Percentiles rank a stretch among this genome's conserved stretches.
Conservation (phyloP, 1,140 invertebrate genomes). For the Stenopsyche tienmushanensis region DNA sequence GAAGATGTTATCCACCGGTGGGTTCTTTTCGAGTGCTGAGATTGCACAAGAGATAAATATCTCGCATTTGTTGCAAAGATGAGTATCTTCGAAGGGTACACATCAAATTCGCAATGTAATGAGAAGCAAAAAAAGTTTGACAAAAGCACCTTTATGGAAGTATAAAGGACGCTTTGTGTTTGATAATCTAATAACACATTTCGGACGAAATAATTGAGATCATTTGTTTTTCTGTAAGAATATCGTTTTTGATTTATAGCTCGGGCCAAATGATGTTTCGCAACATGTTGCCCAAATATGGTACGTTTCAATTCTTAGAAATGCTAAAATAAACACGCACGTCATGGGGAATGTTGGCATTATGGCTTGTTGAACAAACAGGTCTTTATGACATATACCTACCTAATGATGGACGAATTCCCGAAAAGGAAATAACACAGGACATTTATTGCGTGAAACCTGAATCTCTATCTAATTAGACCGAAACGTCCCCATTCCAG, state of each 20-base stretch:
- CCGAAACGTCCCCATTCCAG: conserved; percentile 17
- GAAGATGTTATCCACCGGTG: background rate
- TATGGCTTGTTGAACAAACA: conserved; percentile 33
- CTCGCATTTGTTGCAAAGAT: background rate
- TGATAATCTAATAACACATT: background rate
- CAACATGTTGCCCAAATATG: background rate
- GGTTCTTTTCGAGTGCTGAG: background rate
- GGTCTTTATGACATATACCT: conserved; percentile 15
- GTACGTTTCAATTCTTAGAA: background rate
- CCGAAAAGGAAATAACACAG: conserved; percentile 28
- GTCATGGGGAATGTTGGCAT: background rate
- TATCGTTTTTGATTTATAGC: background rate
- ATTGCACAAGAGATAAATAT: conserved; percentile 8
- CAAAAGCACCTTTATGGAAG: background rate
- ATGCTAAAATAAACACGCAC: background rate
- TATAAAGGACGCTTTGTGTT: background rate
- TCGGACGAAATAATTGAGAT: background rate
- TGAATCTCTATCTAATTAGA: conserved; percentile 24
- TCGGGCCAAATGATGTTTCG: too few relatives aligned
- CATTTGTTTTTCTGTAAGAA: too few relatives aligned
- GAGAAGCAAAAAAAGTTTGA: background rate
- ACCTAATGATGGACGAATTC: conserved; percentile 6
- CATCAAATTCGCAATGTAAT: background rate
- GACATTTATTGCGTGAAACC: conserved; percentile 32
- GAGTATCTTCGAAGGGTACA: background rate